Evolutionary conservation across 2,113 vertebrate genomes (phyloP), one percentile per base, ranked within the genome.

Genomic region (Prinia subflava): DNA sequence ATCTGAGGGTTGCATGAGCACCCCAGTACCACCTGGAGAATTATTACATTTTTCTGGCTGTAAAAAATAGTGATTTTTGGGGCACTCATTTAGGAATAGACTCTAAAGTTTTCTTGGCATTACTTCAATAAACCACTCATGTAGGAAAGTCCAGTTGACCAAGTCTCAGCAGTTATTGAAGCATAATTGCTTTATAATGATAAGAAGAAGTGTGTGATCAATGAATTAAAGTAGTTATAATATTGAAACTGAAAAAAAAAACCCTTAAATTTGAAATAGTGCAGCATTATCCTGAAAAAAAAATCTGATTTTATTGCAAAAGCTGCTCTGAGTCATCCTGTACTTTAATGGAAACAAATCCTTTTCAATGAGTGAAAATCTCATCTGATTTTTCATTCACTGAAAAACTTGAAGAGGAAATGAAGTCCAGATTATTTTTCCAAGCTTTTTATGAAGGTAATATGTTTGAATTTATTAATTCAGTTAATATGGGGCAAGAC

Each of bases 341-440:
- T 77, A 25, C 53, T 80, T 83, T 65, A 73, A 69, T 16, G 35
- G 76, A 28, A 77, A 39, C 31, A 65, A 83, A 67, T 67, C n/a
- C 44, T 82, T 77, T 67, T 37, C 47, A 23, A 0, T 35, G n/a
- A 59, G 65, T 76, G 33, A 79, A 86, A 91, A 64, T 75, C 18
- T 65, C 62, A 69, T 62, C 56, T 64, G 69, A n/a, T 87, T 87
- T 77, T 84, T 94, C 46, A 53, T 79, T 75, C 68, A 42, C 22
- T 62, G 69, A 55, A 74, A 71, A 92, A 23, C 42, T 49, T 46
- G 3, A 44, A 8, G 35, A 55, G 39, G 56, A 83, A 53, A 24
- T 37, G 41, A 82, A n/a, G 18, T 56, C 10, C 33, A 53, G 73
- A 53, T 87, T 47, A 25, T 78, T 78, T 46, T 63, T 35, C 50